phyloP scores from a whole-genome alignment of 2,888 invertebrate genomes.

The Chalcosyrphus nemorum region DNA sequence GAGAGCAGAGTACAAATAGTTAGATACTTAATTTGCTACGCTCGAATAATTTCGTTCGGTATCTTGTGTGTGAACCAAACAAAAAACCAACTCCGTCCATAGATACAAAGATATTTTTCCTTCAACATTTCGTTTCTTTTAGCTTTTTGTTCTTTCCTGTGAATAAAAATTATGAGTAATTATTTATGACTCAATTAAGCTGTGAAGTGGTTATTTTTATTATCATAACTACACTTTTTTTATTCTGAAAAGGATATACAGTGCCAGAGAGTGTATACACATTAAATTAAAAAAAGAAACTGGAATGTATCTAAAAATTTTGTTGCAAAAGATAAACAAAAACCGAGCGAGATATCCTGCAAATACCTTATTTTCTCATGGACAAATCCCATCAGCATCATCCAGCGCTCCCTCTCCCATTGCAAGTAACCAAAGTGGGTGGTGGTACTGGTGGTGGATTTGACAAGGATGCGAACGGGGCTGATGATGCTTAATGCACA shows the following conservation, averaged over 20 bases:
- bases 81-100: conserved; percentile 24
- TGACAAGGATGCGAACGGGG: conserved; percentile 10
- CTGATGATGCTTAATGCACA: conserved; percentile 52
- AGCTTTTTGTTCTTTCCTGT: not conserved
- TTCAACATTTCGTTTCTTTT: not conserved
- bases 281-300: conserved; percentile 10
- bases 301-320: not conserved
- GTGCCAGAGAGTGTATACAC: not conserved
- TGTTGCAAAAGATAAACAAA: not conserved
- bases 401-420: conserved; percentile 26
- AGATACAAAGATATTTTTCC: conserved; percentile 3
- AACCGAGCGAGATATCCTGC: not conserved
- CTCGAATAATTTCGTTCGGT: conserved; percentile 54
- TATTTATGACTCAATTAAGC: conserved; percentile 62
- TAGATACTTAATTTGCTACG: conserved; percentile 53
- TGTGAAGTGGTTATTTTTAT: conserved; percentile 49
- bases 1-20: conserved; percentile 27
- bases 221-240: conserved; percentile 31
- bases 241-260: not conserved
- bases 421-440: conserved; percentile 19
- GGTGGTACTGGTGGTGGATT: no score
- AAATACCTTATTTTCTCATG: conserved; percentile 32
- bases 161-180: conserved; percentile 56
- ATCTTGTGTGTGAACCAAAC: conserved; percentile 35
- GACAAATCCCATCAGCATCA: conserved; percentile 41